These are phyloP conservation scores for Hirudo medicinalis DNA, from an alignment of 1,140 invertebrate genomes.

Conservation along the genomic window DNA sequence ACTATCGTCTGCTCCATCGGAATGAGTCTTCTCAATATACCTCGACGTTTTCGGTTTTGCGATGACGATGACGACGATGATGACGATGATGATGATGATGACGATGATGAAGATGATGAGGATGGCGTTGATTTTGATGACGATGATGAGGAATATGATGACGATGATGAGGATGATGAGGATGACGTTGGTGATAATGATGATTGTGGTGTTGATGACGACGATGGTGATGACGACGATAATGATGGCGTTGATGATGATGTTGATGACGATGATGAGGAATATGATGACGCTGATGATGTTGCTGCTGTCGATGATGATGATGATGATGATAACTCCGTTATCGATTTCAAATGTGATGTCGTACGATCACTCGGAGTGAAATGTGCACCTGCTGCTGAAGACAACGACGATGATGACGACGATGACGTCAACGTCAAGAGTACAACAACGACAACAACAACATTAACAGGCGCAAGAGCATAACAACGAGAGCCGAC, in stretches of 20 bases:
- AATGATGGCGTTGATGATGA: slow-evolving; percentile 2
- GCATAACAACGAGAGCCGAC: no score
- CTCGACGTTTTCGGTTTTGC: no score
- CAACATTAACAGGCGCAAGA: no score
- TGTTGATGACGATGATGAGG: not conserved
- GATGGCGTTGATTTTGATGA: not conserved
- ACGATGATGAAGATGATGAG: not conserved
- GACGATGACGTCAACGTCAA: not conserved
- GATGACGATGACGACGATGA: not conserved
- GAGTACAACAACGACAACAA: no score
- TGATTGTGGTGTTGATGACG: no score
- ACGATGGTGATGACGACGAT: no score
- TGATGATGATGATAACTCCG: not conserved
- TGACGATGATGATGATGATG: slow-evolving; percentile 4
- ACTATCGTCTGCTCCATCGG: no score
- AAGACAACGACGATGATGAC: not conserved
- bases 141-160: not conserved
- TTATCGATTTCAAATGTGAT: no score
- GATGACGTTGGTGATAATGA: not conserved
- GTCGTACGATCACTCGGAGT: no score
- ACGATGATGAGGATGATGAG: not conserved
- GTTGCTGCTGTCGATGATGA: not conserved
- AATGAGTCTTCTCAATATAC: no score
- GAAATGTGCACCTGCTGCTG: not conserved
- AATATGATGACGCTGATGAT: not conserved